Percentiles rank a stretch among this genome's conserved stretches.
Evolutionary conservation across 2,888 invertebrate genomes (phyloP).

Genomic region (Copidosoma aretas): DNA sequence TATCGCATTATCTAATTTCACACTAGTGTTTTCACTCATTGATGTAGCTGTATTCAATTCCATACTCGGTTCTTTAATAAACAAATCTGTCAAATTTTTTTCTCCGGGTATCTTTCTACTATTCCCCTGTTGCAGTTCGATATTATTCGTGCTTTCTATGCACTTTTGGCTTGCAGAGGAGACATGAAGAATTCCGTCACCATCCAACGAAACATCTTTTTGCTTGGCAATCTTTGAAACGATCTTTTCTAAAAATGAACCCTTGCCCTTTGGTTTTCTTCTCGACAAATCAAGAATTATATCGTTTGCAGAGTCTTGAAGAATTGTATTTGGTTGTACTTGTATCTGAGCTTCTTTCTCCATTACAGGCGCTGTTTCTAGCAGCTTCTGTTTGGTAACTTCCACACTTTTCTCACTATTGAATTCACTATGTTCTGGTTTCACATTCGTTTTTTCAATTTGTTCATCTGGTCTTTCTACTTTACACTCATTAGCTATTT

Average conservation of each 20-base stretch:
- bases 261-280: constrained; percentile 57
- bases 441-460: not conserved
- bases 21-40: too few species aligned
- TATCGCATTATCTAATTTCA: too few species aligned
- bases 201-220: constrained; percentile 53
- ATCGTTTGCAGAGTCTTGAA: constrained; percentile 40
- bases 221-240: constrained; percentile 60
- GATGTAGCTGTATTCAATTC: not conserved
- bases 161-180: constrained; percentile 13
- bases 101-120: constrained; percentile 2
- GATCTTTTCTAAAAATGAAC: constrained; percentile 59
- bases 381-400: too few species aligned
- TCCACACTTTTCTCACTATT: too few species aligned
- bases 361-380: too few species aligned
- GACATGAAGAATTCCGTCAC: constrained; percentile 11
- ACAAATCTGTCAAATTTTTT: constrained; percentile 20
- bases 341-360: too few species aligned
- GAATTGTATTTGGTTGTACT: too few species aligned
- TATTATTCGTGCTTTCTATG: constrained; percentile 4
- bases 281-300: constrained; percentile 59
- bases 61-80: not conserved
- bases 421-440: not conserved
- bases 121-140: constrained; percentile 11
- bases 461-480: too few species aligned
- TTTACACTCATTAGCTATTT: too few species aligned